Conservation (phyloP, 2,888 invertebrate species). For the Hanleya hanleyi region DNA sequence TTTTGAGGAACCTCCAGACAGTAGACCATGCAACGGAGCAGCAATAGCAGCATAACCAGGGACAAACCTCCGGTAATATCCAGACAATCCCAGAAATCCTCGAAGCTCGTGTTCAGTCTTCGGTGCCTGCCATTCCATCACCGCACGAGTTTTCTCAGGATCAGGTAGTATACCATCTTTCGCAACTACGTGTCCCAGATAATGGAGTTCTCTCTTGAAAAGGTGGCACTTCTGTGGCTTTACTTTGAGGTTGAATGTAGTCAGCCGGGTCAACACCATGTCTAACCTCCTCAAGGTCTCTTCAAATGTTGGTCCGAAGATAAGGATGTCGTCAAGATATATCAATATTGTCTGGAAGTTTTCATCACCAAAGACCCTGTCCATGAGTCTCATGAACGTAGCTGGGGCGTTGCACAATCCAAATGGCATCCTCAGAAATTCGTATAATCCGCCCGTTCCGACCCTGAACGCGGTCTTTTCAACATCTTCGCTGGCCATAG, state of each 20-base stretch:
- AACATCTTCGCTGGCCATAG: constrained; percentile 31
- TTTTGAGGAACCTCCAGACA: not conserved
- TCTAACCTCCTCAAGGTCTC: too few species aligned
- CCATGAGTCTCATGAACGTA: constrained; percentile 42
- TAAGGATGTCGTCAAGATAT: constrained; percentile 45
- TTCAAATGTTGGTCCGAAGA: too few species aligned
- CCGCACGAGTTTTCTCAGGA: not conserved
- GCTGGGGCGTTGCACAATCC: constrained; percentile 40
- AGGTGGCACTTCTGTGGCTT: not conserved
- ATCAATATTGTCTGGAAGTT: constrained; percentile 36
- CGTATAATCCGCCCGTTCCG: constrained; percentile 25
- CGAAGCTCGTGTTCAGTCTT: not conserved
- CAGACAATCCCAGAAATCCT: not conserved
- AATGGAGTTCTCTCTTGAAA: not conserved
- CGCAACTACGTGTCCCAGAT: constrained; percentile 12
- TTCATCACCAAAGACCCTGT: constrained; percentile 34
- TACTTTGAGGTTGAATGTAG: not conserved
- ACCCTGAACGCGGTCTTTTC: constrained; percentile 41
- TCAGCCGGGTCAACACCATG: constrained; percentile 16
- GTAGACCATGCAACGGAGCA: not conserved
- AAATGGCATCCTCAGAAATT: constrained; percentile 38
- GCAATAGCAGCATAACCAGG: not conserved
- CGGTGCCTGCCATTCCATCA: not conserved
- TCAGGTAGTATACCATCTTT: not conserved
- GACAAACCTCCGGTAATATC: constrained; percentile 1